Percentiles rank a stretch among this genome's conserved stretches.
phyloP scores from a whole-genome alignment of 2,113 vertebrate genomes.

The Orthonyx spaldingii region DNA sequence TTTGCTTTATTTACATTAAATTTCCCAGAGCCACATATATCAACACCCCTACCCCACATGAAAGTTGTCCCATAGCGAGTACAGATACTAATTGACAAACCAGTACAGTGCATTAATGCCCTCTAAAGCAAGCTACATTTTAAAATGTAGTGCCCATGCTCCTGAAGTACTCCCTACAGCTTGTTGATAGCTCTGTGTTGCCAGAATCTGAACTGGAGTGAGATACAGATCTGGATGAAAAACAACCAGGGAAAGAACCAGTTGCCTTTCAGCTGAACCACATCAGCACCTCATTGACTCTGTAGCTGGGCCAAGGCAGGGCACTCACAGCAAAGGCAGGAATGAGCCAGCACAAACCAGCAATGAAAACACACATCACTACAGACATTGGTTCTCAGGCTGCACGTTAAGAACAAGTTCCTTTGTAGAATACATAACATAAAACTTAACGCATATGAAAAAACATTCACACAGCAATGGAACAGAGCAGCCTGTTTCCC shows the following conservation, averaged over 20 bases:
- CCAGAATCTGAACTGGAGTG: neutral
- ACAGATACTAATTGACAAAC: neutral
- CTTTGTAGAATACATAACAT: neutral
- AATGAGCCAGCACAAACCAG: neutral
- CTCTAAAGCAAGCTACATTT: neutral
- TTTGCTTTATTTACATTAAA: neutral
- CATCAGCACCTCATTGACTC: neutral
- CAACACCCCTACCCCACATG: neutral
- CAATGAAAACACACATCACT: neutral
- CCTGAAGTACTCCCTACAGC: neutral
- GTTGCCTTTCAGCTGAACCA: neutral
- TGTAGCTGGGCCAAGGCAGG: neutral
- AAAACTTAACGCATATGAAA: neutral
- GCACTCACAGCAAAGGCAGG: neutral
- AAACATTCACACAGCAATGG: neutral
- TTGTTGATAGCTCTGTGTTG: neutral
- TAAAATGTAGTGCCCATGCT: neutral
- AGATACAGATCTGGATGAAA: neutral
- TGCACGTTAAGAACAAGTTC: neutral
- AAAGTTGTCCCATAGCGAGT: accelerated
- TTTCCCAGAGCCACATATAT: neutral
- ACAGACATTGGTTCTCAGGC: neutral
- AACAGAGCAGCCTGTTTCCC: neutral
- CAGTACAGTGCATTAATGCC: neutral
- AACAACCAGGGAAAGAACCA: neutral